Base-by-base conservation (phyloP, 2,113 vertebrate genomes). In the Lonchura striata region DNA sequence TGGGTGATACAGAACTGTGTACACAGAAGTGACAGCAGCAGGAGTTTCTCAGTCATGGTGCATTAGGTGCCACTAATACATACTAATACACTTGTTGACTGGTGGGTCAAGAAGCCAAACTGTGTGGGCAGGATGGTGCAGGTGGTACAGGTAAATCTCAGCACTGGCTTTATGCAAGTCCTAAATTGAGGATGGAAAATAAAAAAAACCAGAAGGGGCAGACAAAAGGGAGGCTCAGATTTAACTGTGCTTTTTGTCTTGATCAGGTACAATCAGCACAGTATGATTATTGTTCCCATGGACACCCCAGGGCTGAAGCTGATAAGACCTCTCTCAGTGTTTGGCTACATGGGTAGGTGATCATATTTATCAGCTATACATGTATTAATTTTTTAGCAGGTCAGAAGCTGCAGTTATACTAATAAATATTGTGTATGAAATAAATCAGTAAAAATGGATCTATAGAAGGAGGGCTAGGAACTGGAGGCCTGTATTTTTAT, bases 261-360 rank as follows among this genome's bases (percentile, higher is more conserved):
- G 56, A 49, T 76, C 84, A 99, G 99, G 80, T 98, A 99, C 44
- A 69, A 92, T 60, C 98, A 98, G 61, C 99, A 99, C 97, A 99
- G 98, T 44, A 99, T 99, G 98, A 90, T 99, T 81, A 98, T 99
- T 56, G 98, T 99, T 79, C 99, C 99, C 13, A 96, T 99, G 97
- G 96, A 98, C 80, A 98, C 98, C 2, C 93, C 98, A 13, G 99
- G 99, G 22, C 97, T 99, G 35, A 97, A 98, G 92, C 84, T 98
- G 41, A 89, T 99, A 96, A 97, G 99, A 79, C 98, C 99, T 4
- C 97, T 99, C 88, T 98, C 98, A 0, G 98, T 99, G 86, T 99
- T 99, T 86, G 99, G 99, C 88, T 98, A 98, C 70, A 93, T 99
- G 54, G 99, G 99, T 99, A 97, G 97, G 95, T 75, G 41, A 30